A percentile compares a stretch with the other conserved stretches of the same genome.
Evolutionary conservation across 1,140 invertebrate genomes (phyloP).

Genomic region (Caenorhabditis remanei): DNA sequence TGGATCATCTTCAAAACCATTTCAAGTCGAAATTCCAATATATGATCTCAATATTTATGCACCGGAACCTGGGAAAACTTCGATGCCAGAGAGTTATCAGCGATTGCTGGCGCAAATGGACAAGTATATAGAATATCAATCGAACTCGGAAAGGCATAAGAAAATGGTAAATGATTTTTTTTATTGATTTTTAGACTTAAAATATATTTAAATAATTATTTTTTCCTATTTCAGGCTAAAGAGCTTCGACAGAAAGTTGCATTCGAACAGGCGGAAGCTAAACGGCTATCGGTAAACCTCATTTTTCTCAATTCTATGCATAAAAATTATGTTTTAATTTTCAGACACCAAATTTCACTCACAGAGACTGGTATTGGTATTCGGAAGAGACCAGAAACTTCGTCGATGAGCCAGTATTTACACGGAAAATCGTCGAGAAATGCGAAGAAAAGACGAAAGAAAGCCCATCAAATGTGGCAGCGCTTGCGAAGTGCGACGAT

Average conservation of each 20-base stretch:
- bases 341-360: constrained; percentile 20
- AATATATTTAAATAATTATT: not conserved
- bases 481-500: not conserved
- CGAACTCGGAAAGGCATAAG: constrained; percentile 22
- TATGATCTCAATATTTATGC: constrained; percentile 15
- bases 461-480: not conserved
- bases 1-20: not conserved
- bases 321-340: not conserved
- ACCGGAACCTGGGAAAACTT: not conserved
- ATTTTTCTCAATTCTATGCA: not conserved
- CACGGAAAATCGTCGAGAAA: not conserved
- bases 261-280: not conserved
- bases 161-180: constrained; percentile 14
- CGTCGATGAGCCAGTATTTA: not conserved
- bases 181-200: not conserved
- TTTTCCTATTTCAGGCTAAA: constrained; percentile 1
- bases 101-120: constrained; percentile 30
- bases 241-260: not conserved
- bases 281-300: not conserved
- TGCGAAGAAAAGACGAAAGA: not conserved
- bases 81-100: not conserved
- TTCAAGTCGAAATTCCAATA: constrained; percentile 1
- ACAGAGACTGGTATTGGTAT: constrained; percentile 44
- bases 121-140: not conserved
- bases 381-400: constrained; percentile 6